A percentile compares a stretch with the other conserved stretches of the same genome.
phyloP scores from a whole-genome alignment of 2,888 invertebrate species.

The Neuroscelio doddi region DNA sequence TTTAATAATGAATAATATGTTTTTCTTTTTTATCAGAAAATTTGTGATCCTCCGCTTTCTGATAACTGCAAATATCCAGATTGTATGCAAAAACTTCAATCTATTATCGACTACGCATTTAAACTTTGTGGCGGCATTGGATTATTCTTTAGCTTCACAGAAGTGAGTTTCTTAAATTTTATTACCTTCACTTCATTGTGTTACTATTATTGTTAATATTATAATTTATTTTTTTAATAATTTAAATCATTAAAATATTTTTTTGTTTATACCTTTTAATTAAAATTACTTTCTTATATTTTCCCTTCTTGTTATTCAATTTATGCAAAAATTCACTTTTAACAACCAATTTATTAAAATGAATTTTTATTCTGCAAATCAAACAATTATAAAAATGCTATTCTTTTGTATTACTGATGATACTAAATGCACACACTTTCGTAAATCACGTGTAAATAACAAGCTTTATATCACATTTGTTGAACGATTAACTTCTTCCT shows the following conservation, averaged over 20 bases:
- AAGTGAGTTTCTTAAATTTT: conserved; percentile 16
- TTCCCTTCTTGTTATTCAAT: too few species aligned
- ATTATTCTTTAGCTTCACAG: conserved; percentile 88
- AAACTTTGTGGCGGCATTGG: conserved; percentile 94
- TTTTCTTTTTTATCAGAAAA: conserved; percentile 4
- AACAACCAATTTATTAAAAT: too few species aligned
- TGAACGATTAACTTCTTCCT: too few species aligned
- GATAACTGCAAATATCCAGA: conserved; percentile 75
- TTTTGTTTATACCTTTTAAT: neutral
- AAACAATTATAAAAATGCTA: too few species aligned
- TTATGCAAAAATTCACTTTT: too few species aligned
- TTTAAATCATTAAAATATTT: neutral
- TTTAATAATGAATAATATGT: too few species aligned
- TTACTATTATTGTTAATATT: neutral
- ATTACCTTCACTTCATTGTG: too few species aligned
- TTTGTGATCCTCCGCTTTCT: conserved; percentile 13
- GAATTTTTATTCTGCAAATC: too few species aligned
- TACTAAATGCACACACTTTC: neutral
- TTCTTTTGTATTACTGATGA: too few species aligned
- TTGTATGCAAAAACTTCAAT: conserved; percentile 83
- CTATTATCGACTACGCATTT: conserved; percentile 88
- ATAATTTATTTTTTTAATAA: neutral
- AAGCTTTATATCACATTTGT: conserved; percentile 15
- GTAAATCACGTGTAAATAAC: conserved; percentile 16
- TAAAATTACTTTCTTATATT: too few species aligned